Evolutionary conservation across 1,140 invertebrate genomes (phyloP), one percentile per base, ranked within the genome.

Genomic region (Philotrypesis tridentata): DNA sequence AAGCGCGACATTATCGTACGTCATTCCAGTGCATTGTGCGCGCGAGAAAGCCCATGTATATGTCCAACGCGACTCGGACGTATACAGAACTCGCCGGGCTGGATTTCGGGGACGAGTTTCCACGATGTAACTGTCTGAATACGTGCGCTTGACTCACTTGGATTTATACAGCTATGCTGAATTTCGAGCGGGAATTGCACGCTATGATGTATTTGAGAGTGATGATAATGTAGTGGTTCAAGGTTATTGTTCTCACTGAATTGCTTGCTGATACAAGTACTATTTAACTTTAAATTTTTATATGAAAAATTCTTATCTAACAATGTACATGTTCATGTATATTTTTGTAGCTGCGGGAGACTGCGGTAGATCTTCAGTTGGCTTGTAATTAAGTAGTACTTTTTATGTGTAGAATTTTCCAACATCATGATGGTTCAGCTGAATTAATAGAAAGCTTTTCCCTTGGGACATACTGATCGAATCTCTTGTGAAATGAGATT

Each of bases 1-100:
- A 84, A 84, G 68, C 83, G 82, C 83, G 48, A 85, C 87, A 88
- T 89, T 86, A 89, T 85, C 85, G 84, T 88, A 84, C 77, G 86
- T 88, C 87, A 87, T 87, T 86, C 83, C 85, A 68, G 21, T 31
- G 17, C 55, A 48, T 73, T 61, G 70, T 61, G 14, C 27, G 43
- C 48, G 12, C 25, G 40, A 29, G 40, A 27, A 33, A 55, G 82
- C 84, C 17, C 48, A 17, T 55, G 48, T 55, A 55, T 17, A 55
- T 17, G 48, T 55, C 48, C 48, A 17, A 55, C 48, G 48, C 48
- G 48, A 55, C 48, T 55, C 48, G 48, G 48, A 55, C 48, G 7
- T n/a, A 8, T n/a, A 55, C 17, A 55, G 48, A 55, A 55, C 48
- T 55, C 48, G 17, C 48, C n/a, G 48, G 48, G 21, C 48, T 55